phyloP scores from a whole-genome alignment of 2,113 vertebrate genomes.

The Proterorhinus semilunaris region DNA sequence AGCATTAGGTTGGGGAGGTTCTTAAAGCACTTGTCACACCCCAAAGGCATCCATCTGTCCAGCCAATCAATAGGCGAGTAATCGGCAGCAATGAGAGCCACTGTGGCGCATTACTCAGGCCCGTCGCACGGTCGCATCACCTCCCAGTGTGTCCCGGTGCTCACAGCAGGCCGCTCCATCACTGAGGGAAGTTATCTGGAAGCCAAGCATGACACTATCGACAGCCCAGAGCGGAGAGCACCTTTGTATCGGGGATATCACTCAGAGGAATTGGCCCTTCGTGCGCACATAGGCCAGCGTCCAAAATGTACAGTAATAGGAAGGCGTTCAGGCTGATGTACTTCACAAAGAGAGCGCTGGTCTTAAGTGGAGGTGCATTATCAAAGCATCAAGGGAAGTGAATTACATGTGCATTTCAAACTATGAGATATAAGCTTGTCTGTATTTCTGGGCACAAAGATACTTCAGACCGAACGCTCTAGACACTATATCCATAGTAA shows the following conservation, averaged over 20 bases:
- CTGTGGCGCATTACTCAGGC: slow-evolving; percentile 68
- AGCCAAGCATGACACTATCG: slow-evolving; percentile 49
- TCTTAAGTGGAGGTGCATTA: slow-evolving; percentile 1
- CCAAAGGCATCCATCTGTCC: slow-evolving; percentile 74
- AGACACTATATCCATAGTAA: no score
- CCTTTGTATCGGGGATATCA: slow-evolving; percentile 49
- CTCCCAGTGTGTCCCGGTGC: slow-evolving; percentile 43
- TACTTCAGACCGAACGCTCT: no score
- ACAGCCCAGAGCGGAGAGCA: slow-evolving; percentile 42
- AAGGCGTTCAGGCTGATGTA: neutral
- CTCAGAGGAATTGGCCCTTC: slow-evolving; percentile 36
- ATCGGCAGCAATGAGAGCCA: slow-evolving; percentile 73
- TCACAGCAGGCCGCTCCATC: slow-evolving; percentile 48
- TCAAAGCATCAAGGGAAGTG: neutral
- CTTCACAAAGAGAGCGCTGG: neutral
- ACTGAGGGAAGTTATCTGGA: slow-evolving; percentile 60
- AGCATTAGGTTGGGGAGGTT: slow-evolving; percentile 70
- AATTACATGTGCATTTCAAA: neutral
- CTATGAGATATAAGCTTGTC: neutral
- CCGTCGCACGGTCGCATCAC: slow-evolving; percentile 52
- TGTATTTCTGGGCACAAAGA: no score
- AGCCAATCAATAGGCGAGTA: slow-evolving; percentile 80
- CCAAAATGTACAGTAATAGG: slow-evolving; percentile 20
- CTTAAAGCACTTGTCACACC: slow-evolving; percentile 75
- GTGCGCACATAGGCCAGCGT: slow-evolving; percentile 28